phyloP scores from a whole-genome alignment of 2,888 invertebrate species.

The Hylaea fasciaria region DNA sequence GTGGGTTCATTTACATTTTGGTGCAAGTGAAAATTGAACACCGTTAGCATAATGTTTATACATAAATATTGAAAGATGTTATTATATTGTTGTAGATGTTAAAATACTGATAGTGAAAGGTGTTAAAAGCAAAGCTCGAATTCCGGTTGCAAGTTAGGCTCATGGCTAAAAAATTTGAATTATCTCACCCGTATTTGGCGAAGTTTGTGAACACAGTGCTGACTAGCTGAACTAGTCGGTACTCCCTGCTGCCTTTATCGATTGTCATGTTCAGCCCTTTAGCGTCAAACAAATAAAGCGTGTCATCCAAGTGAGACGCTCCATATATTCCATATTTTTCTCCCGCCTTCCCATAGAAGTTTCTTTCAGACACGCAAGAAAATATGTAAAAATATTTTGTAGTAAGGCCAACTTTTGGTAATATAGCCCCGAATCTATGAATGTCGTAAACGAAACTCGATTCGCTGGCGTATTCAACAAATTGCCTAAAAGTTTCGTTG shows the following conservation, averaged over 20 bases:
- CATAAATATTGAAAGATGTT: no score
- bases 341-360: constrained; percentile 52
- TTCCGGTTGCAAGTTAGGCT: no score
- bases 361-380: constrained; percentile 57
- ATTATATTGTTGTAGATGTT: no score
- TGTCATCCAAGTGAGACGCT: constrained; percentile 63
- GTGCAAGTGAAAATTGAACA: no score
- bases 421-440: constrained; percentile 32
- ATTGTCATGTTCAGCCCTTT: constrained; percentile 50
- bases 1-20: no score
- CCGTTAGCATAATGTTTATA: no score
- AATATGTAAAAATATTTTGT: constrained; percentile 54
- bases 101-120: no score
- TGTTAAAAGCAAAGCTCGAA: no score
- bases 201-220: constrained; percentile 65
- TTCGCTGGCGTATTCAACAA: constrained; percentile 48
- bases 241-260: constrained; percentile 54
- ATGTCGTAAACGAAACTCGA: constrained; percentile 46
- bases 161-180: background rate
- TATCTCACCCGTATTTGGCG: constrained; percentile 68
- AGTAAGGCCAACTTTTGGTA: constrained; percentile 30
- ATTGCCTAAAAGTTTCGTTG: constrained; percentile 47
- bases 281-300: constrained; percentile 62
- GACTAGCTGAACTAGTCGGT: constrained; percentile 56
- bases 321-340: constrained; percentile 55